phyloP scores from a whole-genome alignment of 2,888 invertebrate species.

The Parnassius apollo region DNA sequence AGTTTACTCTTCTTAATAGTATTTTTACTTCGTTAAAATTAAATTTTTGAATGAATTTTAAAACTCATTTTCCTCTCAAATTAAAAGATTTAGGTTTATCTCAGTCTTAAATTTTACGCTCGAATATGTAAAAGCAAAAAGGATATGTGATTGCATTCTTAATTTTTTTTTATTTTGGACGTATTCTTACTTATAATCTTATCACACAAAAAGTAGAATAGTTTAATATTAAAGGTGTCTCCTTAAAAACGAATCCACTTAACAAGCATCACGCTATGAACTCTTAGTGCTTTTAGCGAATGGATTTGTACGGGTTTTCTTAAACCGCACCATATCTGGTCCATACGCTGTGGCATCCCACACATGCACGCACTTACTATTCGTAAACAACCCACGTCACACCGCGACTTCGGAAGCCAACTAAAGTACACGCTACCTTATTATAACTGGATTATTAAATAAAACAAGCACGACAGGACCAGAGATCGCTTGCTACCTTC shows the following conservation, averaged over 20 bases:
- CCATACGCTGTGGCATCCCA: conserved; percentile 13
- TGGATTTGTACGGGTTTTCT: conserved; percentile 1
- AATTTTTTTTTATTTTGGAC: no score
- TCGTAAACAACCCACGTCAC: conserved; percentile 14
- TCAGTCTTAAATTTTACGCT: no score
- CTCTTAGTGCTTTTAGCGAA: conserved; percentile 9
- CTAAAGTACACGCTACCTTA: conserved; percentile 32
- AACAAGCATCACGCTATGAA: conserved; percentile 8
- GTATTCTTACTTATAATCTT: no score
- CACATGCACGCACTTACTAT: conserved; percentile 5
- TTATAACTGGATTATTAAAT: conserved; percentile 31
- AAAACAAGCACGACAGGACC: conserved; percentile 48
- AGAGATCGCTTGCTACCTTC: conserved; percentile 37
- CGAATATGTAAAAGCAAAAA: no score
- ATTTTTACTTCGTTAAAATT: no score
- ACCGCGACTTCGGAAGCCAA: conserved; percentile 24
- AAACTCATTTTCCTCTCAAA: no score
- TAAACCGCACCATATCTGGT: conserved; percentile 13
- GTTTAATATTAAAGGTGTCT: no score
- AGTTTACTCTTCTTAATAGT: no score
- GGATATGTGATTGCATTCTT: no score
- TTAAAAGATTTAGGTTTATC: no score
- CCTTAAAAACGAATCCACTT: neutral
- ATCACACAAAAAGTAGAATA: no score
- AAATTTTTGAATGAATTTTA: no score